Evolutionary conservation across 2,797 vertebrate genomes (phyloP).

Genomic region (Clarias pachynema): DNA sequence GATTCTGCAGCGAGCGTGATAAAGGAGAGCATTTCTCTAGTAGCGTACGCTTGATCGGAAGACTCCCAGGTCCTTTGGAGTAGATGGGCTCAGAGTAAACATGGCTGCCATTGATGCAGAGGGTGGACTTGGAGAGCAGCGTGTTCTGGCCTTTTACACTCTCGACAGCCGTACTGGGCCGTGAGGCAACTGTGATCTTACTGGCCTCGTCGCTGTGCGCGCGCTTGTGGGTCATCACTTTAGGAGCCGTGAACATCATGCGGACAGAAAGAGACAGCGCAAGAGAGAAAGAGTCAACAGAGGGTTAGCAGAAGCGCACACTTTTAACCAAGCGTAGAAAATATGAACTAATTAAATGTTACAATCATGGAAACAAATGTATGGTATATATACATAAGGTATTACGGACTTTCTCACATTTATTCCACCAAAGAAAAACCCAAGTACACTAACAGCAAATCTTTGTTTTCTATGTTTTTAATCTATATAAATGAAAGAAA

Average conservation of each 20-base stretch:
- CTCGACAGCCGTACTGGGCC: conserved; percentile 67
- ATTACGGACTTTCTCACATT: background rate
- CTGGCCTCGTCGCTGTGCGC: conserved; percentile 89
- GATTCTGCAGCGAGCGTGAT: conserved; percentile 78
- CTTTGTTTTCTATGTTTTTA: too few species aligned
- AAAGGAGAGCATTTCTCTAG: conserved; percentile 76
- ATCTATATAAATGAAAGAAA: too few species aligned
- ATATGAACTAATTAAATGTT: background rate
- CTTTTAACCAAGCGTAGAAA: background rate
- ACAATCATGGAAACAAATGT: background rate
- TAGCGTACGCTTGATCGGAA: conserved; percentile 74
- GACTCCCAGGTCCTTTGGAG: conserved; percentile 59
- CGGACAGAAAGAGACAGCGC: conserved; percentile 3
- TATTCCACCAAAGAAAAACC: background rate
- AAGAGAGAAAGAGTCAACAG: background rate
- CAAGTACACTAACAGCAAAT: background rate
- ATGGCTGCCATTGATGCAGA: conserved; percentile 96
- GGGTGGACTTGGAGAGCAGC: conserved; percentile 82
- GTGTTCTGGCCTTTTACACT: conserved; percentile 79
- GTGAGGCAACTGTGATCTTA: conserved; percentile 69
- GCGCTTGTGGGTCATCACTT: conserved; percentile 86
- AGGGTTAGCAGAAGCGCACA: background rate
- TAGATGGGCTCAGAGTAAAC: conserved; percentile 81
- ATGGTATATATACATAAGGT: background rate
- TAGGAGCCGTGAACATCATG: conserved; percentile 78